Percentiles rank a stretch among this genome's conserved stretches.
These are phyloP conservation scores for Calephelis nemesis DNA, from an alignment of 1,140 invertebrate genomes.

Conservation along the genomic window DNA sequence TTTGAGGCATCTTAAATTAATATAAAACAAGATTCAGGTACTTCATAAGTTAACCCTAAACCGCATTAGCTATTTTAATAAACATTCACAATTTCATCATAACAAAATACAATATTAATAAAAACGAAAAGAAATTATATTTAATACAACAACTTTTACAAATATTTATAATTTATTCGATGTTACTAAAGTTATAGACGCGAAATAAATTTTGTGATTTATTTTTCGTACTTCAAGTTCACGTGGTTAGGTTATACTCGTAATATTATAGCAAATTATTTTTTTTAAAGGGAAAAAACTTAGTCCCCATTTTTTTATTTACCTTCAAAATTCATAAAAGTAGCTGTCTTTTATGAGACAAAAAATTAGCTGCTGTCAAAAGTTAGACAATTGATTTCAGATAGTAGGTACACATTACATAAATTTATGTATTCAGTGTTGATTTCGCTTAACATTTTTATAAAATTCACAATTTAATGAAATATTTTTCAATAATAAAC, in stretches of 20 bases:
- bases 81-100: constrained; percentile 32
- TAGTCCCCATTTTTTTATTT: too few relatives aligned
- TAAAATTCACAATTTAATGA: too few relatives aligned
- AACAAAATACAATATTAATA: constrained; percentile 42
- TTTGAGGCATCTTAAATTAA: constrained; percentile 22
- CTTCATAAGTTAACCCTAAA: constrained; percentile 39
- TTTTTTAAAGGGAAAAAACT: too few relatives aligned
- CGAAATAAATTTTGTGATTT: neutral
- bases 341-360: too few relatives aligned
- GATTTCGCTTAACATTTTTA: too few relatives aligned
- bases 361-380: too few relatives aligned
- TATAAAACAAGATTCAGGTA: constrained; percentile 42
- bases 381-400: too few relatives aligned
- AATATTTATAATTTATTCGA: constrained; percentile 16
- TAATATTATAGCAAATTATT: neutral
- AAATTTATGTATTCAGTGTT: too few relatives aligned
- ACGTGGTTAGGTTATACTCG: neutral
- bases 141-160: constrained; percentile 16
- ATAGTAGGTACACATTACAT: too few relatives aligned
- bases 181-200: neutral
- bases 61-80: constrained; percentile 22
- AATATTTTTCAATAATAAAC: too few relatives aligned
- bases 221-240: neutral
- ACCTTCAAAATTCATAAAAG: too few relatives aligned
- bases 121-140: constrained; percentile 29